Conservation (phyloP, 64 coral and sea anemone genomes). For the Pocillopora verrucosa region DNA sequence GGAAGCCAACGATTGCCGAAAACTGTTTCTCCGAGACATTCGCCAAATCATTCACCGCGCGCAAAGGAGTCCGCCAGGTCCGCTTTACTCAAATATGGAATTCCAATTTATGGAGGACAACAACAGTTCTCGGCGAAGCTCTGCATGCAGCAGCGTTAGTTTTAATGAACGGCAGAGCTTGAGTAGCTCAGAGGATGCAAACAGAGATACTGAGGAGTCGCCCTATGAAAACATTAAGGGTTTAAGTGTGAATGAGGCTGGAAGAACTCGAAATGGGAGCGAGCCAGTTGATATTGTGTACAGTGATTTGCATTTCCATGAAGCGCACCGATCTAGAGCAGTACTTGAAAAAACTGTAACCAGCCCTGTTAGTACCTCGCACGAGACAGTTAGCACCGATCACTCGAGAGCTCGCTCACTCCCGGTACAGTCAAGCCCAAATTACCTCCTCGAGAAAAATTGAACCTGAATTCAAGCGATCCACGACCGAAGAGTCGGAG, state of each 20-base stretch:
- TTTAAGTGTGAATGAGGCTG: conserved; percentile 9
- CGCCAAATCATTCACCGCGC: conserved; percentile 41
- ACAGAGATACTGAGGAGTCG: neutral
- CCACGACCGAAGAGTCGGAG: conserved; percentile 69
- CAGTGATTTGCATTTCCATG: conserved; percentile 79
- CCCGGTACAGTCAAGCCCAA: conserved; percentile 8
- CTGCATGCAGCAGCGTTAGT: conserved; percentile 23
- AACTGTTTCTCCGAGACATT: conserved; percentile 46
- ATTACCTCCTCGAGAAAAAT: conserved; percentile 29
- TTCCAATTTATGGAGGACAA: conserved; percentile 39
- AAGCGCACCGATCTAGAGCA: neutral
- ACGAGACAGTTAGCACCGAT: neutral
- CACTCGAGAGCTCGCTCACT: conserved; percentile 35
- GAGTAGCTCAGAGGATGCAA: conserved; percentile 29
- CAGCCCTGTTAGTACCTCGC: neutral
- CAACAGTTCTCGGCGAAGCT: conserved; percentile 41
- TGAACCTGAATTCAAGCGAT: neutral
- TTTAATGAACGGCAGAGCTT: conserved; percentile 25
- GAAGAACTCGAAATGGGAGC: conserved; percentile 39
- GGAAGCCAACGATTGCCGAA: neutral
- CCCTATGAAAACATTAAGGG: conserved; percentile 49
- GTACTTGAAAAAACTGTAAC: neutral
- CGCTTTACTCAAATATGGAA: conserved; percentile 46
- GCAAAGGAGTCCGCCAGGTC: conserved; percentile 7
- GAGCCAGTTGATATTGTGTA: conserved; percentile 89